Evolutionary conservation across 2,797 vertebrate genomes (phyloP).

Genomic region (Pseudopleuronectes americanus): DNA sequence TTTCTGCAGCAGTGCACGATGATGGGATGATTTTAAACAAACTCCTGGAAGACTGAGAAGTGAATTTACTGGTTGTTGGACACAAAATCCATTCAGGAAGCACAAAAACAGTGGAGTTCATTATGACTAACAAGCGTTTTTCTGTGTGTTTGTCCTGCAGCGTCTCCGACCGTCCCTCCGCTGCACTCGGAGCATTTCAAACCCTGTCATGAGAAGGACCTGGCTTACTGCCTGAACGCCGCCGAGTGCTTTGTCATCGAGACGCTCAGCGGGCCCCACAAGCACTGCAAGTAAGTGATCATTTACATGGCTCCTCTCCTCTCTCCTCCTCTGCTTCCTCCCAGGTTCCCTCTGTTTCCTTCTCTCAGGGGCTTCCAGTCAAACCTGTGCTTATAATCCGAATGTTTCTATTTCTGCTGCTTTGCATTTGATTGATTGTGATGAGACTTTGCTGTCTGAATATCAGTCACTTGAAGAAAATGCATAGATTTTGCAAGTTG

Average conservation of each 20-base stretch:
- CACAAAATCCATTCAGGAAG: too few species aligned
- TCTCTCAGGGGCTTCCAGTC: not conserved
- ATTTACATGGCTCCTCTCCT: not conserved
- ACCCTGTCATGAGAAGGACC: slow-evolving; percentile 95
- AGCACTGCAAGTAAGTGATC: slow-evolving; percentile 96
- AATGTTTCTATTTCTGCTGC: not conserved
- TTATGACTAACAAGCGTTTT: not conserved
- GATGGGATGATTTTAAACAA: too few species aligned
- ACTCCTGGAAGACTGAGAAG: too few species aligned
- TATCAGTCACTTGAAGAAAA: too few species aligned
- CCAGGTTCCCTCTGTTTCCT: not conserved
- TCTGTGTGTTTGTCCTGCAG: slow-evolving; percentile 74
- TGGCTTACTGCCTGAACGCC: slow-evolving; percentile 96
- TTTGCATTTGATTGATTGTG: not conserved
- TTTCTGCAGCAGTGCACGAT: too few species aligned
- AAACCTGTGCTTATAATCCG: not conserved
- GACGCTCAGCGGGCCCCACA: slow-evolving; percentile 95
- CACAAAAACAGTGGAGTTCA: too few species aligned
- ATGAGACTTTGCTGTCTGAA: not conserved
- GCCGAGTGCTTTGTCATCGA: slow-evolving; percentile 99
- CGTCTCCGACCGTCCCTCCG: slow-evolving; percentile 91
- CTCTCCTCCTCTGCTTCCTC: slow-evolving; percentile 2
- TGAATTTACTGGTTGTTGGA: too few species aligned
- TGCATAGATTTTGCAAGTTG: too few species aligned
- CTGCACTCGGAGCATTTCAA: slow-evolving; percentile 97